A percentile compares a stretch with the other conserved stretches of the same genome.
Conservation (phyloP, 2,113 vertebrate genomes). For the Prunella fulvescens region DNA sequence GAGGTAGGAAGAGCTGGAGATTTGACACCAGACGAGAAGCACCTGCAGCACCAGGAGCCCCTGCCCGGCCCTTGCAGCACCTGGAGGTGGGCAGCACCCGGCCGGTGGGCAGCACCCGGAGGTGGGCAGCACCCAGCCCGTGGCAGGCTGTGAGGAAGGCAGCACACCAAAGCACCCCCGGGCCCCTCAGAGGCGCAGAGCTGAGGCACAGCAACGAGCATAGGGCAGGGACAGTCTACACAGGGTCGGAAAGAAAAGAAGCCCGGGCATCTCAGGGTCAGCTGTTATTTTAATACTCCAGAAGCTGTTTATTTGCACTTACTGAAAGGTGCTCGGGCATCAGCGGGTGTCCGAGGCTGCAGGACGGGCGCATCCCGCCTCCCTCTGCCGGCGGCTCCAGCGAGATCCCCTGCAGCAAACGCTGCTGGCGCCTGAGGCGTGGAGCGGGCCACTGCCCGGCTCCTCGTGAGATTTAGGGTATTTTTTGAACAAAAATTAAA, state of each 20-base stretch:
- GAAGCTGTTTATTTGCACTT: background rate
- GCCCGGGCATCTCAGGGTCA: background rate
- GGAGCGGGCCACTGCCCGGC: background rate
- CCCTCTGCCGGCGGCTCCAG: background rate
- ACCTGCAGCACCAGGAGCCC: background rate
- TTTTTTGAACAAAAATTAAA: background rate
- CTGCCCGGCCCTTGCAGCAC: background rate
- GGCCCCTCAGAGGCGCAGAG: background rate
- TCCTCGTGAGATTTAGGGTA: accelerated
- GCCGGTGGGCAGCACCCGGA: no score
- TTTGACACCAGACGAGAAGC: background rate
- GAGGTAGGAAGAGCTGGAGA: background rate
- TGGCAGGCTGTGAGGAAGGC: accelerated
- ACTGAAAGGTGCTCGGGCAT: background rate
- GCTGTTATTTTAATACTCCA: background rate
- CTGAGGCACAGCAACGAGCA: background rate
- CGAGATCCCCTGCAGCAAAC: background rate
- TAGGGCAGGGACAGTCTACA: background rate
- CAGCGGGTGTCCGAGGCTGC: background rate
- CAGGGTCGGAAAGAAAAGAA: background rate
- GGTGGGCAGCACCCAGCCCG: background rate
- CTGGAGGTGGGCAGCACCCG: background rate
- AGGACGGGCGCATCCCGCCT: background rate
- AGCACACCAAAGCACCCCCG: accelerated
- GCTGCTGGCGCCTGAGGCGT: background rate